Conservation (phyloP, 37 sponge, comb jelly and placozoan genomes). For the Lycopodina hypogea region DNA sequence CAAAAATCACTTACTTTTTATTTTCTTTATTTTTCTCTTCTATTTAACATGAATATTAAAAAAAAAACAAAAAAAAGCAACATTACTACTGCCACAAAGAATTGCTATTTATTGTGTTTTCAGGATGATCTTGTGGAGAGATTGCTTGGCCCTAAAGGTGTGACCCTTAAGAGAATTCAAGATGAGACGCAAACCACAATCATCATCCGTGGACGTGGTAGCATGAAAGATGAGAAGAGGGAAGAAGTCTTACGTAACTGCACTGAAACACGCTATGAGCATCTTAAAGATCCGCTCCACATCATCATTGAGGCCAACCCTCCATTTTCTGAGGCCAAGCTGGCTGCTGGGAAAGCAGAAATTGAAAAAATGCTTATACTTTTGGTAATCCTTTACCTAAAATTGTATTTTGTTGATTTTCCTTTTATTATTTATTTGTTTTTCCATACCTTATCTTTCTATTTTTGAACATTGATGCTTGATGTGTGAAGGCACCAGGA, state of each 20-base stretch:
- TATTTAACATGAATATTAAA: neutral
- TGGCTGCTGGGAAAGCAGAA: slow-evolving; percentile 91
- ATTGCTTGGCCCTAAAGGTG: slow-evolving; percentile 90
- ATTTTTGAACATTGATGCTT: neutral
- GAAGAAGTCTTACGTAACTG: slow-evolving; percentile 85
- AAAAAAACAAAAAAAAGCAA: too few species aligned
- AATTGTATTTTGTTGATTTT: neutral
- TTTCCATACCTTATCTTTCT: neutral
- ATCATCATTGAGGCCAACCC: slow-evolving; percentile 83
- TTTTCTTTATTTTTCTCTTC: neutral
- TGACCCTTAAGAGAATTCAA: slow-evolving; percentile 91
- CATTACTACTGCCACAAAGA: neutral
- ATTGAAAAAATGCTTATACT: slow-evolving; percentile 90
- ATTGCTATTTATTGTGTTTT: neutral
- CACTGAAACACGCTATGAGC: slow-evolving; percentile 67
- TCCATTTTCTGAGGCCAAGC: slow-evolving; percentile 58
- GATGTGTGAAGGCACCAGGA: slow-evolving; percentile 56
- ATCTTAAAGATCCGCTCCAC: slow-evolving; percentile 83
- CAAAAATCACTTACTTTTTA: too few species aligned
- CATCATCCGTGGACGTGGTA: slow-evolving; percentile 88
- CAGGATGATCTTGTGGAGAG: slow-evolving; percentile 92
- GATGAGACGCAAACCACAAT: slow-evolving; percentile 88
- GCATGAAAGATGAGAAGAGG: slow-evolving; percentile 80
- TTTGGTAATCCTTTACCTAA: too few species aligned
- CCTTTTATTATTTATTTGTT: too few species aligned